These are phyloP conservation scores for Heliornis fulica DNA, from an alignment of 2,113 vertebrate genomes.

Conservation along the genomic window DNA sequence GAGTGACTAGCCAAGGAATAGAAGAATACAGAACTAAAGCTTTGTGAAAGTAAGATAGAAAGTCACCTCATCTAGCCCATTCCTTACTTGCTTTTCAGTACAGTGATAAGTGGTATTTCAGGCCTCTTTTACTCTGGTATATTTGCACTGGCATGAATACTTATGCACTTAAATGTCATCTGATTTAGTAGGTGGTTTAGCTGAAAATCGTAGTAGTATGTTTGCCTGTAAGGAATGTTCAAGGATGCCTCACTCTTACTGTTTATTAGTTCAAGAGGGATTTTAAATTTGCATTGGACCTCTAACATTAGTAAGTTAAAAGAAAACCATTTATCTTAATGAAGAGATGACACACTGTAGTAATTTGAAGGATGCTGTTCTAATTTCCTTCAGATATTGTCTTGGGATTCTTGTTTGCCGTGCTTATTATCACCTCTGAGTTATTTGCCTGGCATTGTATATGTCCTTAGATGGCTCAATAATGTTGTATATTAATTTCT, in stretches of 20 bases:
- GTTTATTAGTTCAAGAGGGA: not conserved
- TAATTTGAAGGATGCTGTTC: conserved; percentile 1
- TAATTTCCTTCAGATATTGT: not conserved
- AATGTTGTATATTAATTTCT: not conserved
- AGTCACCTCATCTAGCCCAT: not conserved
- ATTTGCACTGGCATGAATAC: not conserved
- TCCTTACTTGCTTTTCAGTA: not conserved
- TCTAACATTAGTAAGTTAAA: conserved; percentile 24
- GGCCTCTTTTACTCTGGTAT: not conserved
- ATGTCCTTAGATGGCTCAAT: not conserved
- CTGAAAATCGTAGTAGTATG: not conserved
- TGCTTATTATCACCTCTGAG: not conserved
- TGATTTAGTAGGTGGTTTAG: not conserved
- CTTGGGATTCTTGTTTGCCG: conserved; percentile 3
- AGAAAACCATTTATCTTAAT: conserved; percentile 40
- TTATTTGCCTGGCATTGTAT: not conserved
- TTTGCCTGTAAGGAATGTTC: not conserved
- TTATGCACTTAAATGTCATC: not conserved
- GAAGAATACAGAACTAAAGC: not conserved
- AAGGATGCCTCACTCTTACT: not conserved
- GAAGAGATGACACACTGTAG: not conserved
- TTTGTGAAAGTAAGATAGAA: not conserved
- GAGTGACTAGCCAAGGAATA: not conserved
- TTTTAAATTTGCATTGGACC: not conserved
- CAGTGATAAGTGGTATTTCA: not conserved